These are phyloP conservation scores for Drosophila pallidifrons DNA, from an alignment of 1,140 invertebrate species.

Conservation along the genomic window DNA sequence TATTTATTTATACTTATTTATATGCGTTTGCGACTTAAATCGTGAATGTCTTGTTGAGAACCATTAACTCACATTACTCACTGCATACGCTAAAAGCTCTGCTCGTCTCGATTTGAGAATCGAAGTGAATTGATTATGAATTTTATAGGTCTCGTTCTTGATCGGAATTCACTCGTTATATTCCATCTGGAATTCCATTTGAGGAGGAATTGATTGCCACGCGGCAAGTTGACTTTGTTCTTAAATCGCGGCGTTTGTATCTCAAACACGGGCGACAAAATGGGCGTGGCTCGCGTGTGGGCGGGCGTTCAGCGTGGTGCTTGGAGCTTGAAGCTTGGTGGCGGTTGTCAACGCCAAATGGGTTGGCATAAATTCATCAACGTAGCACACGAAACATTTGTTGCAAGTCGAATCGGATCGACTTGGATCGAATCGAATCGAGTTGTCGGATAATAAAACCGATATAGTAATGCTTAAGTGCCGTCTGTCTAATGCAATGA, in stretches of 20 bases:
- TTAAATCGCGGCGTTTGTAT: conserved; percentile 44
- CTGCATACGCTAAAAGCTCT: background rate
- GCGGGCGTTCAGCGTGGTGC: background rate
- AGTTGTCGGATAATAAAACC: conserved; percentile 71
- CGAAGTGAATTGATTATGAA: background rate
- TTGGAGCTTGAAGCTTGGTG: background rate
- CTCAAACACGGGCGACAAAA: conserved; percentile 30
- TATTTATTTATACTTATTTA: background rate
- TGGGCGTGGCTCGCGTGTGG: conserved; percentile 51
- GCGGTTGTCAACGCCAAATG: conserved; percentile 60
- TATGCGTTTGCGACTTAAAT: background rate
- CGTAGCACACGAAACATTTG: conserved; percentile 61
- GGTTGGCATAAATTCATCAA: conserved; percentile 79
- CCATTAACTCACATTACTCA: conserved; percentile 15
- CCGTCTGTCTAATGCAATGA: conserved; percentile 66
- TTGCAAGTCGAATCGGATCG: conserved; percentile 63
- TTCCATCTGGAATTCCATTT: conserved; percentile 21
- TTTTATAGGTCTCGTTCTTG: conserved; percentile 10
- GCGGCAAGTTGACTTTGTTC: conserved; percentile 42
- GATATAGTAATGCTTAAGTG: conserved; percentile 78
- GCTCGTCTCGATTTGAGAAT: background rate
- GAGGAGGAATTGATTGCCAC: conserved; percentile 35
- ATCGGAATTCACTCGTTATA: background rate
- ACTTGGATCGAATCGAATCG: conserved; percentile 1
- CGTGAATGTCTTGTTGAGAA: background rate